Conservation (phyloP, 2,113 vertebrate genomes). For the Eptesicus fuscus region DNA sequence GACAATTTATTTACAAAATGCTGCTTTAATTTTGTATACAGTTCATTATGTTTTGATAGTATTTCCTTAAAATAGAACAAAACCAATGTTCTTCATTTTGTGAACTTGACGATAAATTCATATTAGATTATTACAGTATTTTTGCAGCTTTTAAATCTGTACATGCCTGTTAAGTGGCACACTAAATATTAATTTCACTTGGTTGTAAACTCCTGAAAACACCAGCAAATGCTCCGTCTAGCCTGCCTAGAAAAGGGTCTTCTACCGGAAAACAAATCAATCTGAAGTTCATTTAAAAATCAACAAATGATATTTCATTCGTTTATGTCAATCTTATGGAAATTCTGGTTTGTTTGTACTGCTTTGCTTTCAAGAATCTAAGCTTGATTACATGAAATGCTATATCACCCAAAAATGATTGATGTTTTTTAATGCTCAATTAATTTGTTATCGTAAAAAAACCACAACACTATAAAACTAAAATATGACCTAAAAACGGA, state of each 20-base stretch:
- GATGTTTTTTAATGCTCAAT: conserved; percentile 43
- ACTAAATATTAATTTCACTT: conserved; percentile 8
- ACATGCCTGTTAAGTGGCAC: not conserved
- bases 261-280: conserved; percentile 13
- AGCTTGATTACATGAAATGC: not conserved
- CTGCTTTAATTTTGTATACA: not conserved
- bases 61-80: conserved; percentile 26
- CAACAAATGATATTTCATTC: not conserved
- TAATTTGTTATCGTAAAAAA: conserved; percentile 30
- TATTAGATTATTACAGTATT: not conserved
- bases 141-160: not conserved
- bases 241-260: not conserved
- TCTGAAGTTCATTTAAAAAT: conserved; percentile 6
- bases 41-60: not conserved
- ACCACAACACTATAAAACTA: conserved; percentile 1
- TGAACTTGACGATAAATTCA: conserved; percentile 18
- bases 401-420: not conserved
- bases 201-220: not conserved
- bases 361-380: conserved; percentile 6
- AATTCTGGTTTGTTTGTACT: conserved; percentile 13
- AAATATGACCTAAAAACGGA: conserved; percentile 9
- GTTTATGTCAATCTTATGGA: conserved; percentile 15
- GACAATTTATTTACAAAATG: conserved; percentile 13
- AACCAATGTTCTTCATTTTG: not conserved
- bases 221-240: not conserved